Conservation (phyloP, 2,888 invertebrate genomes). For the Caenorhabditis sp. region DNA sequence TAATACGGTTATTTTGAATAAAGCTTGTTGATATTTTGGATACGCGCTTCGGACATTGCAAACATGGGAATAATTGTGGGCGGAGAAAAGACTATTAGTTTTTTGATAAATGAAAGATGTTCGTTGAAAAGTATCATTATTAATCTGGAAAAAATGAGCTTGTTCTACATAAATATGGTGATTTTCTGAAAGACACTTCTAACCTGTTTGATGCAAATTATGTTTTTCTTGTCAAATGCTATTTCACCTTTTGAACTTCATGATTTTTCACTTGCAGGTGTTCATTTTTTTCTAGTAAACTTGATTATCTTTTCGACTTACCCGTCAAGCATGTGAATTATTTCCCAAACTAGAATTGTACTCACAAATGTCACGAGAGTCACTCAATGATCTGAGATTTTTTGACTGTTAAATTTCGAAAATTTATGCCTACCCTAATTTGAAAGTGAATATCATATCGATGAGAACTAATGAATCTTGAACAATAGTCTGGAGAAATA, state of each 20-base stretch:
- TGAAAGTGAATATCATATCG: not conserved
- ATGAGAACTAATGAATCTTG: not conserved
- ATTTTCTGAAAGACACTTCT: too few relatives aligned
- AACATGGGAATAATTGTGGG: too few relatives aligned
- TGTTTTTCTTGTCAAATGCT: too few relatives aligned
- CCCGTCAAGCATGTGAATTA: not conserved
- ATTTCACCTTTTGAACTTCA: too few relatives aligned
- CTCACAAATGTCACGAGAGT: not conserved
- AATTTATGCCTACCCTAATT: not conserved
- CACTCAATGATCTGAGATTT: not conserved
- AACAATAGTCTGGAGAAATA: not conserved
- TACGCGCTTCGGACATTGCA: too few relatives aligned
- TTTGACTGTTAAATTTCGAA: too few relatives aligned
- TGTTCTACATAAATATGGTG: too few relatives aligned
- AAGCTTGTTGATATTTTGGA: not conserved
- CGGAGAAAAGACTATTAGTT: not conserved
- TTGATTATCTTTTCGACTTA: too few relatives aligned
- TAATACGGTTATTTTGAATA: not conserved
- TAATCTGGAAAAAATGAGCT: not conserved
- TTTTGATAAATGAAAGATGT: not conserved
- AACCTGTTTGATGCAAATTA: too few relatives aligned
- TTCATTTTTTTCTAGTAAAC: too few relatives aligned
- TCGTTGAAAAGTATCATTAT: not conserved
- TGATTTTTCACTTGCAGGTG: too few relatives aligned
- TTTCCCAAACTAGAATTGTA: not conserved